Evolutionary conservation across 2,888 invertebrate species (phyloP), one percentile per base, ranked within the genome.

Genomic region (Scotopteryx bipunctaria): DNA sequence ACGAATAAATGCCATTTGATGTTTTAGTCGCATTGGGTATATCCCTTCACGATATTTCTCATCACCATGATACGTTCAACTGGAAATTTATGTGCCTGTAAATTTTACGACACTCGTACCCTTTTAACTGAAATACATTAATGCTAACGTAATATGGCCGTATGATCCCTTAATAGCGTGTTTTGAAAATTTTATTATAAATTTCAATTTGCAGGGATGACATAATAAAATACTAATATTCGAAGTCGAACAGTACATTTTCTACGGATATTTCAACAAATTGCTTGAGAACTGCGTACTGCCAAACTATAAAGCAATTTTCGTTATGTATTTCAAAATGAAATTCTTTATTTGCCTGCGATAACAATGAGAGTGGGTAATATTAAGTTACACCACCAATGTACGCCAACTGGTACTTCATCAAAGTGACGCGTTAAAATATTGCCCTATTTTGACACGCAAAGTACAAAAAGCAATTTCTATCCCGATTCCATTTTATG

Each of bases 391-490:
- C 8, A 23, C 9, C 27, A 9, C 9, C 11, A 11, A 11, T 4
- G 27, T 32, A 14, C 6, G 32, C 6, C n/a, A 27, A 19, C 19
- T 15, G 14, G 15, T 37, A 27, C 17, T 14, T 36, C 29, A 6
- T 37, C 19, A 29, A 44, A 35, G n/a, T 33, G 14, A 32, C 21
- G 37, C 29, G 31, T 45, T 31, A 37, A 25, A 38, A 31, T 37
- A 37, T 32, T 33, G 32, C 14, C 33, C 47, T 21, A 53, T 53
- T 38, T 43, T 48, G 36, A 45, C 40, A 45, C 44, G 48, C 44
- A 49, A 45, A 35, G 29, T 50, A 55, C 33, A 46, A 55, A 50
- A 55, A 50, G 33, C 45, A 55, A 50, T 46, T 38, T 46, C 49
- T 43, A 41, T 49, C 50, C 36, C 51, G 44, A 40, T 23, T 15